Conservation (phyloP, 2,797 vertebrate species). For the Acipenser oxyrinchus region DNA sequence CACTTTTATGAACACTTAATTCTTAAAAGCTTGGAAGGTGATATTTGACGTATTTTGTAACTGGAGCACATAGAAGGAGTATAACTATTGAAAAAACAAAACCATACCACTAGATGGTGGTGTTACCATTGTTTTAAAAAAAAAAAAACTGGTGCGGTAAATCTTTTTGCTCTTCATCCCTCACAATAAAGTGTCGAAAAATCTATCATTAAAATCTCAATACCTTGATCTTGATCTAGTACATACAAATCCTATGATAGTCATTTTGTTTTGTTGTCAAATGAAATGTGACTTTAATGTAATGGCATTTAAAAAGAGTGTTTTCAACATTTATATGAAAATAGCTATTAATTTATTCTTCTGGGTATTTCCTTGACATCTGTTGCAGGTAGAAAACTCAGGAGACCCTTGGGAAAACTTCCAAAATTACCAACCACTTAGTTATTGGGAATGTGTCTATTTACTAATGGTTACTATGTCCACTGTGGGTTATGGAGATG, state of each 20-base stretch:
- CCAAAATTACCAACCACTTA: slow-evolving; percentile 88
- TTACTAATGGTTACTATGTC: slow-evolving; percentile 98
- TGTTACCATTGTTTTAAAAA: slow-evolving; percentile 35
- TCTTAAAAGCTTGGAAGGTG: too few relatives aligned
- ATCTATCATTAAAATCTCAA: too few relatives aligned
- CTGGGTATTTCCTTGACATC: slow-evolving; percentile 4
- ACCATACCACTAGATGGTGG: slow-evolving; percentile 71
- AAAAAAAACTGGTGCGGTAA: too few relatives aligned
- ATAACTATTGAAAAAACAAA: background rate
- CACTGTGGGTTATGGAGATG: slow-evolving; percentile 95
- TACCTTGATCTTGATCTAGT: too few relatives aligned
- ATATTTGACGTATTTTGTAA: too few relatives aligned
- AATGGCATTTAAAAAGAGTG: background rate
- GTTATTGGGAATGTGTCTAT: slow-evolving; percentile 98
- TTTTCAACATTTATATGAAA: background rate
- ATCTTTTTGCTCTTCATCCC: too few relatives aligned
- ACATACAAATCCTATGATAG: too few relatives aligned
- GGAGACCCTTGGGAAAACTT: slow-evolving; percentile 98
- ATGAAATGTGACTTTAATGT: background rate
- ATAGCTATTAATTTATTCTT: background rate
- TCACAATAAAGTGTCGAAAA: too few relatives aligned
- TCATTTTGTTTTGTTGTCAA: background rate
- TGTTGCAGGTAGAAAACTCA: slow-evolving; percentile 94
- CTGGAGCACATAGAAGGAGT: too few relatives aligned
- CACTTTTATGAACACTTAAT: too few relatives aligned